phyloP scores from a whole-genome alignment of 2,888 invertebrate species.

The Sympetrum striolatum region DNA sequence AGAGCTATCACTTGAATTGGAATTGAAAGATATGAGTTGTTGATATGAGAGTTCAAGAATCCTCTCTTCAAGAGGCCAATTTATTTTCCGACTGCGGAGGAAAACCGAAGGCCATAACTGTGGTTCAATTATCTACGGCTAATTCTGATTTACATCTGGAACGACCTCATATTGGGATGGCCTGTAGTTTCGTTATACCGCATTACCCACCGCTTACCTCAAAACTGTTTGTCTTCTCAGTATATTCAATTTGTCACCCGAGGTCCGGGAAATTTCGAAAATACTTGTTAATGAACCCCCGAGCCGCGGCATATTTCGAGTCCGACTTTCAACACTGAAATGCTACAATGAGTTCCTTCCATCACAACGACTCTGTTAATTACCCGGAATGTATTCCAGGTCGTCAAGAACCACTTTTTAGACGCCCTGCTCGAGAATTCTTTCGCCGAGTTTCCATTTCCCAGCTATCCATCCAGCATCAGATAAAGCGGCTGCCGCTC shows the following conservation, averaged over 20 bases:
- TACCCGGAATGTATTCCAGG: neutral
- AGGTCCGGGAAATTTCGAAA: neutral
- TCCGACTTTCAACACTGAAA: neutral
- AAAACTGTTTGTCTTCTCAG: too few species aligned
- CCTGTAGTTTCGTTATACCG: too few species aligned
- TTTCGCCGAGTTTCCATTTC: neutral
- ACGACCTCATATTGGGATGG: too few species aligned
- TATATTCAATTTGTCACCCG: neutral
- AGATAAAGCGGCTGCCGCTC: neutral
- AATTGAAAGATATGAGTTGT: too few species aligned
- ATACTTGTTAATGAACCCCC: neutral
- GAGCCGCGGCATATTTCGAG: neutral
- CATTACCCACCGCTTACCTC: too few species aligned
- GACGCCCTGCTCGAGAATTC: neutral
- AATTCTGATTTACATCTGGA: too few species aligned
- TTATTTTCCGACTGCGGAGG: too few species aligned
- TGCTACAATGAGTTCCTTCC: neutral
- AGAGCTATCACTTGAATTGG: too few species aligned
- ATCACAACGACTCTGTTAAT: neutral
- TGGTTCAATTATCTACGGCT: too few species aligned
- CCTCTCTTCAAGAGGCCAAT: too few species aligned
- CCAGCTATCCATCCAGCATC: neutral
- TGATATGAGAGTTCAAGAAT: too few species aligned
- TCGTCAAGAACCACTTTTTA: neutral
- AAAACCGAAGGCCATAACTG: too few species aligned